Evolutionary conservation across 2,113 vertebrate genomes (phyloP).

Genomic region (Tetraodon nigroviridis): DNA sequence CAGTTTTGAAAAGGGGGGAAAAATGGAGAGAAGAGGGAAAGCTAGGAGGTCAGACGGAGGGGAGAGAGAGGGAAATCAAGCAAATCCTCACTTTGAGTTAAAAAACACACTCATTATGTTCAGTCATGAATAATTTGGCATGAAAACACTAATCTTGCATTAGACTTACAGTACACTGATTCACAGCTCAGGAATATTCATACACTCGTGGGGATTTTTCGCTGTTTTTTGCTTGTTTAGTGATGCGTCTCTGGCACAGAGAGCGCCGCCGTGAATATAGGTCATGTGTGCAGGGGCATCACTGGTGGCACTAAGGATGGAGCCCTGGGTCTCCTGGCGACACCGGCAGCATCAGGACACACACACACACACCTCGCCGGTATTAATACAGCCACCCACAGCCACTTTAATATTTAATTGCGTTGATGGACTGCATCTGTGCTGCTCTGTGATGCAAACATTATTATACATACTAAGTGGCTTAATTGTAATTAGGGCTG

Average conservation of each 20-base stretch:
- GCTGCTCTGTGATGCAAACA: slow-evolving; percentile 82
- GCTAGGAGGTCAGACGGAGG: slow-evolving; percentile 10
- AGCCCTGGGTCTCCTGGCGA: slow-evolving; percentile 64
- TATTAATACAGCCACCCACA: slow-evolving; percentile 83
- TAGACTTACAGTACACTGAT: slow-evolving; percentile 76
- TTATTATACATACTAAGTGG: slow-evolving; percentile 83
- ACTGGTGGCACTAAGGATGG: slow-evolving; percentile 66
- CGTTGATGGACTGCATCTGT: slow-evolving; percentile 81
- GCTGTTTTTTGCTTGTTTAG: slow-evolving; percentile 56
- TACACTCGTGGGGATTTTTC: slow-evolving; percentile 64
- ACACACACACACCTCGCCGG: slow-evolving; percentile 47
- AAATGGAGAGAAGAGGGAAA: slow-evolving; percentile 10
- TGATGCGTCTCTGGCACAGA: slow-evolving; percentile 63
- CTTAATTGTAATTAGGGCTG: slow-evolving; percentile 83
- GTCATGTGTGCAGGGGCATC: slow-evolving; percentile 68
- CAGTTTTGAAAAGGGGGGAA: not conserved
- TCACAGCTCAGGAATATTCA: slow-evolving; percentile 80
- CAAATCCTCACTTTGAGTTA: slow-evolving; percentile 68
- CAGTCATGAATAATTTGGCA: slow-evolving; percentile 77
- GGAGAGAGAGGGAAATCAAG: slow-evolving; percentile 55
- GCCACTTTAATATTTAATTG: slow-evolving; percentile 83
- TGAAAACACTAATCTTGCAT: slow-evolving; percentile 79
- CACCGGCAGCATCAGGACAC: slow-evolving; percentile 52
- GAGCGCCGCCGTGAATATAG: slow-evolving; percentile 69
- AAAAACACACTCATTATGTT: slow-evolving; percentile 68